Evolutionary conservation across 2,797 vertebrate species (phyloP).

Genomic region (Staurois parvus): DNA sequence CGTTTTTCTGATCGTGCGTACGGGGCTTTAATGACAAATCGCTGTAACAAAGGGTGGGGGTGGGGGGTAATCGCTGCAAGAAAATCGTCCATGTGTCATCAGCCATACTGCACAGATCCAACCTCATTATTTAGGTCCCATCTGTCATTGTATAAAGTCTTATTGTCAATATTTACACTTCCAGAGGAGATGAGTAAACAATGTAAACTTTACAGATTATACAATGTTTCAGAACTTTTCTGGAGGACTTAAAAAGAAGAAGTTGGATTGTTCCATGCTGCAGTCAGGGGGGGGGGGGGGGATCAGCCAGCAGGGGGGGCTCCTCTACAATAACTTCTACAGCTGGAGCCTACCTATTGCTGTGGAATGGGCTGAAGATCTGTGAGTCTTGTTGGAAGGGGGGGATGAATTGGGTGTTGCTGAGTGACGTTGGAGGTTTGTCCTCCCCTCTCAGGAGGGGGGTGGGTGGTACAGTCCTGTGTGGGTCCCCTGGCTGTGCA

Average conservation of each 20-base stretch:
- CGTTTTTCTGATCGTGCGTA: no score
- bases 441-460: constrained; percentile 2
- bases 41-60: no score
- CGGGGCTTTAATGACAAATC: no score
- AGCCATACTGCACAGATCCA: no score
- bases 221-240: background rate
- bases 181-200: background rate
- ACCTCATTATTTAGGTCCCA: background rate
- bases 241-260: background rate
- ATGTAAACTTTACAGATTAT: background rate
- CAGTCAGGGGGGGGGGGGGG: background rate
- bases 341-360: no score
- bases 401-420: background rate
- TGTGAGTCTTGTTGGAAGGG: background rate
- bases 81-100: no score
- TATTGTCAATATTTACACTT: background rate
- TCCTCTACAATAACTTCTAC: no score
- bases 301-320: no score
- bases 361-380: no score
- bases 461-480: constrained; percentile 36
- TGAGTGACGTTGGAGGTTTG: background rate
- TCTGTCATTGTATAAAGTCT: background rate
- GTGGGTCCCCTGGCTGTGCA: constrained; percentile 36
- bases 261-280: constrained; percentile 35
- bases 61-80: no score